Conservation (phyloP, 2,797 vertebrate genomes). For the Ptychobarbus kaznakovi region DNA sequence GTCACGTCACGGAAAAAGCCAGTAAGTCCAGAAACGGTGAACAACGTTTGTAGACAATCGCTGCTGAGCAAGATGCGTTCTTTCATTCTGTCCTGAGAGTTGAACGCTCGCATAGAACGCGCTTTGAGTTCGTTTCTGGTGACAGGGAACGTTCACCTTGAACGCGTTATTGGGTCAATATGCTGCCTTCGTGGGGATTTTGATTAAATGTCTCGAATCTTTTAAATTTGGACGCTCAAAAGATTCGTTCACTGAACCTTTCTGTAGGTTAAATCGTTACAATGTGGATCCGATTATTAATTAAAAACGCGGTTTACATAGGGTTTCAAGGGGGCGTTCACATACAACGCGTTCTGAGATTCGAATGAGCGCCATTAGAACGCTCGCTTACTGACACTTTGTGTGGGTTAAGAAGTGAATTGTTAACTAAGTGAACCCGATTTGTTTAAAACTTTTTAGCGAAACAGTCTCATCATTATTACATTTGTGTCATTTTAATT, state of each 20-base stretch:
- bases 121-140: background rate
- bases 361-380: no score
- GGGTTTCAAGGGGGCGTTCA: no score
- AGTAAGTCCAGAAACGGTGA: background rate
- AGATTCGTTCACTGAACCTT: background rate
- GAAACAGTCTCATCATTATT: background rate
- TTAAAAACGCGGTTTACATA: background rate
- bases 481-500: background rate
- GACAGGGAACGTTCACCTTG: background rate
- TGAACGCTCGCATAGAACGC: background rate
- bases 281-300: background rate
- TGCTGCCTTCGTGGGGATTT: background rate
- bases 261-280: background rate
- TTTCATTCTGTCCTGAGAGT: no score
- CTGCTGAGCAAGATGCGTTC: background rate
- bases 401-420: background rate
- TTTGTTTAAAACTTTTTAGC: background rate
- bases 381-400: background rate
- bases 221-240: background rate
- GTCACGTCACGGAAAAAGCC: background rate
- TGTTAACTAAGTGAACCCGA: background rate
- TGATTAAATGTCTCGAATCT: background rate
- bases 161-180: background rate
- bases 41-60: no score
- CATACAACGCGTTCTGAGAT: background rate